phyloP scores from a whole-genome alignment of 2,888 invertebrate genomes.

The Acleris laterana region DNA sequence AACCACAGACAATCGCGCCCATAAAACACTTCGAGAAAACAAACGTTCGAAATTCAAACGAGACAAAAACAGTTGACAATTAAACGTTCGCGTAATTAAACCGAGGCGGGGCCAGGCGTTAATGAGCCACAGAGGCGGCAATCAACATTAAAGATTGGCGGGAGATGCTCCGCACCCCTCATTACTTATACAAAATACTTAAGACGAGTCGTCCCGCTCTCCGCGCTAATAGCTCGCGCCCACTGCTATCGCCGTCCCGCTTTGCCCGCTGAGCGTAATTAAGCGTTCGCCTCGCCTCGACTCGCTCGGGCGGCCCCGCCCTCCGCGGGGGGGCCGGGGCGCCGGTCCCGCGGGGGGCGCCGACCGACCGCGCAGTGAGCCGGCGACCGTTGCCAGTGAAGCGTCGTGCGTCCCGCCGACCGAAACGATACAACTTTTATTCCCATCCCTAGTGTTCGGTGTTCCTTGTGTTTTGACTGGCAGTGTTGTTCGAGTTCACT shows the following conservation, averaged over 20 bases:
- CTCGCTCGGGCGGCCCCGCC: constrained; percentile 74
- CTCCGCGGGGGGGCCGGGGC: constrained; percentile 52
- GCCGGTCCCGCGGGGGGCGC: constrained; percentile 55
- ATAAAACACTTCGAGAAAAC: constrained; percentile 47
- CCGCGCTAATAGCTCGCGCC: constrained; percentile 87
- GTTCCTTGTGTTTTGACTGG: constrained; percentile 78
- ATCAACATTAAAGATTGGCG: constrained; percentile 85
- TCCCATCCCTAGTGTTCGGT: constrained; percentile 76
- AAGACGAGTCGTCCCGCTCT: constrained; percentile 86
- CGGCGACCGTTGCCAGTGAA: constrained; percentile 79
- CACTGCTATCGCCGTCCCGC: constrained; percentile 82
- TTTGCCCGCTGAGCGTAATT: constrained; percentile 81
- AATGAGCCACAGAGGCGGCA: constrained; percentile 82
- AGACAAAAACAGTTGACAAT: constrained; percentile 69
- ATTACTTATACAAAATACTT: constrained; percentile 86
- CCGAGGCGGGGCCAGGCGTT: constrained; percentile 80
- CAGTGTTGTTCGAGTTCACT: constrained; percentile 70
- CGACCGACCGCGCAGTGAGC: constrained; percentile 79
- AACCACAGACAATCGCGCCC: constrained; percentile 41
- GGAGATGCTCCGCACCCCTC: constrained; percentile 84
- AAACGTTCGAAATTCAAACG: constrained; percentile 52
- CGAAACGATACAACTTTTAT: constrained; percentile 71
- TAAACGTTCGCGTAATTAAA: constrained; percentile 78
- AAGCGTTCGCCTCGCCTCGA: constrained; percentile 81
- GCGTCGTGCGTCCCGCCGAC: constrained; percentile 73